These are phyloP conservation scores for Nothocercus julius DNA, from an alignment of 2,113 vertebrate genomes.

Conservation along the genomic window DNA sequence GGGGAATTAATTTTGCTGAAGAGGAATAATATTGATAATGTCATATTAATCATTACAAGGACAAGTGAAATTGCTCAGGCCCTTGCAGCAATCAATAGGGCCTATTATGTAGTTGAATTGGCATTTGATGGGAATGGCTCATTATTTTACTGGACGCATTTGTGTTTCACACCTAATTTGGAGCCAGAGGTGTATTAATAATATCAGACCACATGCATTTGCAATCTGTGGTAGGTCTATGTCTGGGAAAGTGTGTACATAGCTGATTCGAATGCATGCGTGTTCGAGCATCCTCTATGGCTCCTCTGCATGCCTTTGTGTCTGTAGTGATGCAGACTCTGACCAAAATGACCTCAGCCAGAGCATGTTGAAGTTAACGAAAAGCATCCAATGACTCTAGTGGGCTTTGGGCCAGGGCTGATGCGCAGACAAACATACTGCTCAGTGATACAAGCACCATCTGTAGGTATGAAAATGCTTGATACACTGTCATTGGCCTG, in stretches of 20 bases:
- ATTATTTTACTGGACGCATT: not conserved
- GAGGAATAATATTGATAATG: conserved; percentile 39
- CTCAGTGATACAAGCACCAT: not conserved
- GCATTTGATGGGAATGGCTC: conserved; percentile 3
- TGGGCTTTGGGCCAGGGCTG: not conserved
- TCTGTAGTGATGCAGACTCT: not conserved
- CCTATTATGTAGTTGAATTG: conserved; percentile 51
- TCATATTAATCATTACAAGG: conserved; percentile 49
- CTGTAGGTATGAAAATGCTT: not conserved
- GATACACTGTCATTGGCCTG: not conserved
- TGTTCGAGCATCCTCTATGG: not conserved
- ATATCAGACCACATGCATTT: fast-evolving
- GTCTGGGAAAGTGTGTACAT: not conserved
- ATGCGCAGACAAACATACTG: not conserved
- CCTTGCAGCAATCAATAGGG: conserved; percentile 36
- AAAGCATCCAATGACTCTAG: not conserved
- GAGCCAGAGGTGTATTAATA: not conserved
- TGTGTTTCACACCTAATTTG: not conserved
- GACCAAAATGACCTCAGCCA: not conserved
- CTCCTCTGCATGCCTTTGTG: not conserved
- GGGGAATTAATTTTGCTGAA: conserved; percentile 41
- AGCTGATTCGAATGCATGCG: not conserved
- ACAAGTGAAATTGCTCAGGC: conserved; percentile 39
- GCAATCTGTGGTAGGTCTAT: not conserved
- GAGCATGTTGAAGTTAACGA: not conserved